Evolutionary conservation across 2,113 vertebrate species (phyloP), one percentile per base, ranked within the genome.

Genomic region (Pelodiscus sinensis): DNA sequence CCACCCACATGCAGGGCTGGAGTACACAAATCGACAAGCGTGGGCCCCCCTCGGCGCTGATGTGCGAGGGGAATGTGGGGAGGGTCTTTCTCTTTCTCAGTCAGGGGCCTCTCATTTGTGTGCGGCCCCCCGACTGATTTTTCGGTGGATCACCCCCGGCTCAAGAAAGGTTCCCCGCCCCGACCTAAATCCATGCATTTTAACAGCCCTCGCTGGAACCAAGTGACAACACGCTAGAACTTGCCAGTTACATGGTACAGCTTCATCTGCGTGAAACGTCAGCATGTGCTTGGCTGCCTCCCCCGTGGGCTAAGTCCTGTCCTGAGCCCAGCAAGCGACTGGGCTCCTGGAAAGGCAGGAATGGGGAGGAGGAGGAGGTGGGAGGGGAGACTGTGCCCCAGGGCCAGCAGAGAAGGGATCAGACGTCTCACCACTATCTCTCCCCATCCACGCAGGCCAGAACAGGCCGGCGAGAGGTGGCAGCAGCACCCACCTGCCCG

Each of bases 401-500:
- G 29, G 38, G 31, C 8, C n/a, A 10, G 18, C 16, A 35, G 54
- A 57, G 31, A 15, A 82, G 79, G 5, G 18, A 9, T 8, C 38
- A 10, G n/a, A 5, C 44, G 7, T 44, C 7, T 44, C 44, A 24
- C 8, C n/a, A 73, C 31, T 16, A 85, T 6, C 14, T n/a, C 44
- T n/a, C n/a, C 38, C 78, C 14, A 10, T 12, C 57, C 56, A 52
- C 35, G 65, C 31, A 35, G 38, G 31, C 24, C 31, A 27, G 24
- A 13, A 44, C 44, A 44, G 44, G 44, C 44, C 44, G 44, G 44
- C 44, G 44, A 44, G 44, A 44, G 44, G 27, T 14, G 38, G 8
- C 6, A 38, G 78, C 60, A 68, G 21, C 51, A n/a, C 98, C 98
- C 84, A 99, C 99, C 89, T 97, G 97, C 86, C 96, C 1, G 84